Conservation (phyloP, 92 coral and sea anemone species). For the Montipora capitata region DNA sequence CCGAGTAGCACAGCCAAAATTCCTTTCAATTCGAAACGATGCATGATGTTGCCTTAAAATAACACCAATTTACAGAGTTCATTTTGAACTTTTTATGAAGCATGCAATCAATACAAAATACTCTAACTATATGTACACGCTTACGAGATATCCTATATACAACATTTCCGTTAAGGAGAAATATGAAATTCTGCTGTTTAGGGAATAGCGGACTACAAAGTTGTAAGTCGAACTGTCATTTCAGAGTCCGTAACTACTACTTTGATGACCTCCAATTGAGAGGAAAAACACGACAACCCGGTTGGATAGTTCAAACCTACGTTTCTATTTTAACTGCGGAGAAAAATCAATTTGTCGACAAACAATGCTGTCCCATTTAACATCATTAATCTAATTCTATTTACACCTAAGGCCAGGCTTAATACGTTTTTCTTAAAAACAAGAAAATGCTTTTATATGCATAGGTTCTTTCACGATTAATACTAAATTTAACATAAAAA, state of each 20-base stretch:
- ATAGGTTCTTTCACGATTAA: not conserved
- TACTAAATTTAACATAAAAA: not conserved
- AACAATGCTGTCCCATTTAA: slow-evolving; percentile 57
- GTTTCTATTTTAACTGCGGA: slow-evolving; percentile 43
- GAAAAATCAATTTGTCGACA: slow-evolving; percentile 50
- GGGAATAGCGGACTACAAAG: slow-evolving; percentile 9
- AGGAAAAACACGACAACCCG: slow-evolving; percentile 33
- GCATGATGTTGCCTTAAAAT: not conserved
- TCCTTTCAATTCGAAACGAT: slow-evolving; percentile 46
- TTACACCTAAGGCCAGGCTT: slow-evolving; percentile 44
- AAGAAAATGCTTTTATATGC: not conserved
- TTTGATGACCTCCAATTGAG: slow-evolving; percentile 51
- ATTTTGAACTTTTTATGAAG: not conserved
- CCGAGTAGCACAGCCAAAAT: slow-evolving; percentile 44
- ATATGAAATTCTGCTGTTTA: slow-evolving; percentile 25
- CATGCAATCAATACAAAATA: slow-evolving; percentile 43
- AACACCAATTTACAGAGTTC: slow-evolving; percentile 18
- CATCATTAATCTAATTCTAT: slow-evolving; percentile 49
- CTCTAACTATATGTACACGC: slow-evolving; percentile 11
- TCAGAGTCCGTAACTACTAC: slow-evolving; percentile 18
- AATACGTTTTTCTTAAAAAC: slow-evolving; percentile 11
- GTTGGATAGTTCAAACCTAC: slow-evolving; percentile 39
- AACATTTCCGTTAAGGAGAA: slow-evolving; percentile 41
- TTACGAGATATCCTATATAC: slow-evolving; percentile 37
- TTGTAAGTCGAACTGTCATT: slow-evolving; percentile 16